Evolutionary conservation across 2,888 invertebrate genomes (phyloP).

Genomic region (Galerucella pusilla): DNA sequence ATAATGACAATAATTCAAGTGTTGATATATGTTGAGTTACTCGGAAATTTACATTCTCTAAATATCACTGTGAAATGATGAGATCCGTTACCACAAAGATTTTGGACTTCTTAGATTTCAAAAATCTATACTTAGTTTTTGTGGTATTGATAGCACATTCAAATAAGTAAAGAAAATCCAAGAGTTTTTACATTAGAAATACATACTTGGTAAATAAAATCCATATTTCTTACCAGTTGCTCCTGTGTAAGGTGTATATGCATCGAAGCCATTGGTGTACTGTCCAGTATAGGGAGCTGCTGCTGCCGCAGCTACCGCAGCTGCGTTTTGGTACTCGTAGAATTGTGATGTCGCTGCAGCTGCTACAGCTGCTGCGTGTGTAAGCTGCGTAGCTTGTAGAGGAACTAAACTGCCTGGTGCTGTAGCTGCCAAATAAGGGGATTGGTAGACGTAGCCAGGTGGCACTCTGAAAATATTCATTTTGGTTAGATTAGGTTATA

Average conservation of each 20-base stretch:
- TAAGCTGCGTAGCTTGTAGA: slow-evolving; percentile 74
- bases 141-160: too few relatives aligned
- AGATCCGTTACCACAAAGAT: too few relatives aligned
- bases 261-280: slow-evolving; percentile 80
- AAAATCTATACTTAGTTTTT: too few relatives aligned
- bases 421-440: slow-evolving; percentile 76
- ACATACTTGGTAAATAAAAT: too few relatives aligned
- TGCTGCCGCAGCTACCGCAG: slow-evolving; percentile 74
- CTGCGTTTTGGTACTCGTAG: slow-evolving; percentile 77
- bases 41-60: background rate
- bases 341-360: slow-evolving; percentile 85
- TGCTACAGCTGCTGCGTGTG: slow-evolving; percentile 82
- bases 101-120: too few relatives aligned
- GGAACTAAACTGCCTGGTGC: slow-evolving; percentile 76
- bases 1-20: background rate
- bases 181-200: too few relatives aligned
- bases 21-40: background rate
- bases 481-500: slow-evolving; percentile 14
- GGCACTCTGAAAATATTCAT: slow-evolving; percentile 70
- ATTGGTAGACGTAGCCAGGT: slow-evolving; percentile 82
- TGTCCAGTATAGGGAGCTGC: slow-evolving; percentile 78
- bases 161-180: too few relatives aligned
- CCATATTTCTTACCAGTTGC: slow-evolving; percentile 65
- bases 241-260: slow-evolving; percentile 75
- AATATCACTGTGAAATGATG: background rate